Percentiles rank a stretch among this genome's conserved stretches.
Conservation (phyloP, 2,797 vertebrate genomes). For the Sebastes baramenuke region DNA sequence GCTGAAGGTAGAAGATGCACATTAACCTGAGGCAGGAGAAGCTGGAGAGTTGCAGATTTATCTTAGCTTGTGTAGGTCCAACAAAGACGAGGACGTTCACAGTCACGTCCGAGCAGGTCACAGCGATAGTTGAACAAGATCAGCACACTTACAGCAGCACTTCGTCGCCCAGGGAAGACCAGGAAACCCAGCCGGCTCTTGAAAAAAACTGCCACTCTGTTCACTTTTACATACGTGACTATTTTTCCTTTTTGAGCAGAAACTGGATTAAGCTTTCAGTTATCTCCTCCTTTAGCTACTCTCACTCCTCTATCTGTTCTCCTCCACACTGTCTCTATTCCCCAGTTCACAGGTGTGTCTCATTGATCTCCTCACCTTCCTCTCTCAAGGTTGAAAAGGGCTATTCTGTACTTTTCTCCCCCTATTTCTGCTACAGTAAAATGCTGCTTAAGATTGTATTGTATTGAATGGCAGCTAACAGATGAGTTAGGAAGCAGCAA, state of each 20-base stretch:
- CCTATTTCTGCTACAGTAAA: not conserved
- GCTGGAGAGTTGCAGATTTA: not conserved
- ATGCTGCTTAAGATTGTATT: not conserved
- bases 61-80: not conserved
- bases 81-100: not conserved
- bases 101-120: not conserved
- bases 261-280: not conserved
- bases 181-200: not conserved
- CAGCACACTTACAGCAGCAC: not conserved
- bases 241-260: not conserved
- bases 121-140: not conserved
- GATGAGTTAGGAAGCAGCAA: not conserved
- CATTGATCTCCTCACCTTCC: not conserved
- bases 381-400: not conserved
- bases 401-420: not conserved
- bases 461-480: not conserved
- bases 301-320: not conserved
- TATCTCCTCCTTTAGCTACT: not conserved
- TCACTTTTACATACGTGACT: not conserved
- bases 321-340: fast-evolving
- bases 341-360: not conserved
- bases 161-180: not conserved
- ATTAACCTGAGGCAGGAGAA: not conserved
- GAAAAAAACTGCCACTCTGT: not conserved
- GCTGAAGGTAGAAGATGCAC: not conserved